Evolutionary conservation across 1,140 invertebrate genomes (phyloP), one percentile per base, ranked within the genome.

Genomic region (Drosophila sturtevanti): DNA sequence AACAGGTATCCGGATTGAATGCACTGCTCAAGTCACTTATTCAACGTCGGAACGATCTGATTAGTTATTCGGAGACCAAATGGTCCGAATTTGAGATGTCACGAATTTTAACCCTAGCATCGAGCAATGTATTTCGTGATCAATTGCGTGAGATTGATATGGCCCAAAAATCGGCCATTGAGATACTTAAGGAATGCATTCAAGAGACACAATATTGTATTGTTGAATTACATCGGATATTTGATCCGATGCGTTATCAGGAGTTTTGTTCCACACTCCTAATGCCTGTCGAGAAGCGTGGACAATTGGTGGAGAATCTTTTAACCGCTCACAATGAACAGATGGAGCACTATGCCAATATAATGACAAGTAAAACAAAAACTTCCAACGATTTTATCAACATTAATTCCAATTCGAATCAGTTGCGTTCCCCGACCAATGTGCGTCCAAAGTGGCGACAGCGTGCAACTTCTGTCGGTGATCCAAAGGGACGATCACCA

Each of bases 301-400:
- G 31, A 7, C 18, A 37, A 18, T 4, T 34, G 16, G 34, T 59
- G 7, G 56, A 59, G 27, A 59, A 59, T 22, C 11, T 59, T 14
- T 16, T 59, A 12, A 16, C 18, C 16, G 56, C 34, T 5, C 31
- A 35, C 14, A 59, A 59, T 16, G 34, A 59, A 14, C 56, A 59
- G 9, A 35, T 59, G 31, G 34, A 21, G 10, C 56, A 59, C 35
- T 59, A 59, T 59, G 56, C 16, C n/a, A n/a, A 11, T 31, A 21
- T 59, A 16, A 18, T 59, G 18, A 21, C 27, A n/a, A 14, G 11
- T 0, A 54, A 54, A n/a, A 7, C 22, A 22, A 54, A 54, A 21
- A 1, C 9, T 44, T 18, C 16, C 1, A 44, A 48, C 2, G 41
- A 44, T 21, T 10, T 44, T 21, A 21, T 2, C 14, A 7, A 44